Conservation (phyloP, 1,140 invertebrate genomes). For the Papilio xuthus region DNA sequence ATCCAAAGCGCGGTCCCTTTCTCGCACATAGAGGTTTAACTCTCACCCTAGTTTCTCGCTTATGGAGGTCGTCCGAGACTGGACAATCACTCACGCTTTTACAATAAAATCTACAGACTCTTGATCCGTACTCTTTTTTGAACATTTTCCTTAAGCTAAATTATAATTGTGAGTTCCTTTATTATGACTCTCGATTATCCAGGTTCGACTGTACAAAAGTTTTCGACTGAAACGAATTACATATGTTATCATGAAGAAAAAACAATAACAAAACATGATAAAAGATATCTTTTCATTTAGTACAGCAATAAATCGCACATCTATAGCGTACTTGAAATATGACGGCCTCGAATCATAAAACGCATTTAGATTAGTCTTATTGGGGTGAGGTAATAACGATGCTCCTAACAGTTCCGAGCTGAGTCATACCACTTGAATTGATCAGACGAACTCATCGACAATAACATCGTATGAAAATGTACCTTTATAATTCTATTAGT, state of each 20-base stretch:
- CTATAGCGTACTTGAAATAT: background rate
- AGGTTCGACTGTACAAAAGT: too few relatives aligned
- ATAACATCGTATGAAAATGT: background rate
- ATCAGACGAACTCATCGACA: background rate
- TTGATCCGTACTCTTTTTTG: too few relatives aligned
- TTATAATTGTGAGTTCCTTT: too few relatives aligned
- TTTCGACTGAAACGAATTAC: too few relatives aligned
- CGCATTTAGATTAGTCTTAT: constrained; percentile 1
- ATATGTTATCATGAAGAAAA: background rate
- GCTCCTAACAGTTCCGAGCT: background rate
- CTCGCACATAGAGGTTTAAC: too few relatives aligned
- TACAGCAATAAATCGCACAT: constrained; percentile 1
- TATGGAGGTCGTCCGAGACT: too few relatives aligned
- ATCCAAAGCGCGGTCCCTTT: too few relatives aligned
- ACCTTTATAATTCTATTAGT: background rate
- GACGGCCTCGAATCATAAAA: background rate
- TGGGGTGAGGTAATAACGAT: background rate
- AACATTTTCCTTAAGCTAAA: too few relatives aligned
- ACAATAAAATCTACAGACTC: too few relatives aligned
- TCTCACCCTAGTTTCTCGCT: too few relatives aligned
- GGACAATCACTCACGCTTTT: too few relatives aligned
- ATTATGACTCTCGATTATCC: too few relatives aligned
- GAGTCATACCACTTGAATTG: background rate
- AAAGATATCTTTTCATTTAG: background rate
- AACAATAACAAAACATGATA: background rate